phyloP scores from a whole-genome alignment of 2,888 invertebrate species.

The Desoria tigrina region DNA sequence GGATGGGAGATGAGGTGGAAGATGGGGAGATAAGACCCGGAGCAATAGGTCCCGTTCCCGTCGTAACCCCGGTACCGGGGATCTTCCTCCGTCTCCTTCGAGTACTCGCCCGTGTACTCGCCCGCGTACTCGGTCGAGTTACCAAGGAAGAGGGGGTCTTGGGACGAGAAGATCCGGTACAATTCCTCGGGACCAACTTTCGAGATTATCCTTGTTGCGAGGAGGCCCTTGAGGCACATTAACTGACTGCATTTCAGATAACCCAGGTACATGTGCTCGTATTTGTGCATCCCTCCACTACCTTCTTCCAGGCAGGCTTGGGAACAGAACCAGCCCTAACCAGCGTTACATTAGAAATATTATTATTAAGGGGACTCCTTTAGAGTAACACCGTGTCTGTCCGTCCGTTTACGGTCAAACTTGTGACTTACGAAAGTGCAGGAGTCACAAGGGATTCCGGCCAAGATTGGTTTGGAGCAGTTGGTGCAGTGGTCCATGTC shows the following conservation, averaged over 20 bases:
- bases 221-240: slow-evolving; percentile 34
- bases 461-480: slow-evolving; percentile 43
- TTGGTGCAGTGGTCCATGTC: slow-evolving; percentile 48
- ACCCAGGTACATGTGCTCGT: slow-evolving; percentile 40
- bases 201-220: slow-evolving; percentile 41
- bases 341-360: neutral
- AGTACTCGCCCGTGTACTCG: neutral
- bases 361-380: neutral
- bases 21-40: slow-evolving; percentile 36
- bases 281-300: slow-evolving; percentile 35
- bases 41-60: slow-evolving; percentile 36
- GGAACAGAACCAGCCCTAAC: slow-evolving; percentile 46
- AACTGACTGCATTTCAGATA: slow-evolving; percentile 47
- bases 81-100: neutral
- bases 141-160: slow-evolving; percentile 20
- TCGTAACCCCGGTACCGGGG: slow-evolving; percentile 18
- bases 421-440: slow-evolving; percentile 48
- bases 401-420: neutral
- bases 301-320: slow-evolving; percentile 36
- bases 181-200: slow-evolving; percentile 41
- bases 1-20: slow-evolving; percentile 37
- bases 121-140: no score
- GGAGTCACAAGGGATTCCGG: slow-evolving; percentile 45
- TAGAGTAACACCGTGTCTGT: neutral
- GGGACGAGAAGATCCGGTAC: slow-evolving; percentile 28